Percentiles rank a stretch among this genome's conserved stretches.
phyloP scores from a whole-genome alignment of 2,888 invertebrate genomes.

The Andrena camellia region DNA sequence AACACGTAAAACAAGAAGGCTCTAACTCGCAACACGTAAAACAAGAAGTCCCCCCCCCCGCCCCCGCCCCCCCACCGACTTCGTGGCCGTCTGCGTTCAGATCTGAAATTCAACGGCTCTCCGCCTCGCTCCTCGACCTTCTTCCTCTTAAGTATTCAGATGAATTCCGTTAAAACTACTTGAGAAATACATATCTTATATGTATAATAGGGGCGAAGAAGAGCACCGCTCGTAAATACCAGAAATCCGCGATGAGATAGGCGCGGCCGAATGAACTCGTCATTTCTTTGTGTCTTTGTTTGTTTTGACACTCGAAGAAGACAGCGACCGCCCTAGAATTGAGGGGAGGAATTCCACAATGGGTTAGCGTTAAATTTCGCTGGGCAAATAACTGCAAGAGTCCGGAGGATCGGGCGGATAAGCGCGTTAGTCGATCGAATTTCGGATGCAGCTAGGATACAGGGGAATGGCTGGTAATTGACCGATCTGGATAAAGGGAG shows the following conservation, averaged over 20 bases:
- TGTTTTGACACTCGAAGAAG: neutral
- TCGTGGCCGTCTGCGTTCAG: slow-evolving; percentile 16
- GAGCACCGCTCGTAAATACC: neutral
- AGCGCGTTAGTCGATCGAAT: neutral
- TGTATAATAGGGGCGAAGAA: neutral
- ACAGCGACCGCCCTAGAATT: neutral
- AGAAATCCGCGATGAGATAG: neutral
- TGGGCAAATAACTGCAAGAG: neutral
- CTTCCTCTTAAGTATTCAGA: slow-evolving; percentile 56
- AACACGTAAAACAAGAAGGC: slow-evolving; percentile 7
- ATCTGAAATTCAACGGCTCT: slow-evolving; percentile 32
- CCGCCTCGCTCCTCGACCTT: neutral
- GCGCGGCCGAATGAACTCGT: neutral
- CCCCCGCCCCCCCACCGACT: too few relatives aligned
- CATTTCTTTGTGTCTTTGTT: neutral
- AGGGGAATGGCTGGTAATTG: slow-evolving; percentile 31
- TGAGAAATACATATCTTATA: slow-evolving; percentile 4
- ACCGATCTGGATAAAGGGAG: slow-evolving; percentile 20
- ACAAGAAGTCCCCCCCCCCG: slow-evolving; percentile 8
- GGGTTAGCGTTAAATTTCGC: neutral
- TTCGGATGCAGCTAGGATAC: neutral
- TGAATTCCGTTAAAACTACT: slow-evolving; percentile 27
- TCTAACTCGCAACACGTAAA: slow-evolving; percentile 10
- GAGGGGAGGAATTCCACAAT: too few relatives aligned
- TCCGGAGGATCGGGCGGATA: neutral